These are phyloP conservation scores for Lathamus discolor DNA, from an alignment of 2,113 vertebrate species.

Conservation along the genomic window DNA sequence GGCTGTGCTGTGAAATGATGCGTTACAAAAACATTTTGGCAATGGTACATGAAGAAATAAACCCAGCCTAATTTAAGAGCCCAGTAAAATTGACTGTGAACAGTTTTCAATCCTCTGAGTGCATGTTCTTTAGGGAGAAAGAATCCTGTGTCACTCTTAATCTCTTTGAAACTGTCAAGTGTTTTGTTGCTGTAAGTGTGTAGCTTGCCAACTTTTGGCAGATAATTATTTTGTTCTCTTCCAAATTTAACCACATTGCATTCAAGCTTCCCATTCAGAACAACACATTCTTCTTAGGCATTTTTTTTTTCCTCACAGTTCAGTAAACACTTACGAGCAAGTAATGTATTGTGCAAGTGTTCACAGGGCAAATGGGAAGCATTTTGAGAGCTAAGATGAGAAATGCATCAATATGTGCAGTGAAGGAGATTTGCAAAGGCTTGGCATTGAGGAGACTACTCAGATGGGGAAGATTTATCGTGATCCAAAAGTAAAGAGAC, in stretches of 20 bases:
- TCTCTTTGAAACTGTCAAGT: constrained; percentile 24
- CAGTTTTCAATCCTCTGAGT: not conserved
- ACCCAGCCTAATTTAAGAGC: not conserved
- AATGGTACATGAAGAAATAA: not conserved
- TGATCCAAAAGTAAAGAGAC: not conserved
- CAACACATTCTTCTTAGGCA: not conserved
- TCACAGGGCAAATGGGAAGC: not conserved
- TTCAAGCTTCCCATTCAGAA: not conserved
- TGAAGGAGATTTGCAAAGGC: not conserved
- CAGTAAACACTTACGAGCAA: not conserved
- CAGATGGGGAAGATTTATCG: not conserved
- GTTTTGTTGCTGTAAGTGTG: not conserved
- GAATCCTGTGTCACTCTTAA: not conserved
- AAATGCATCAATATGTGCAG: not conserved
- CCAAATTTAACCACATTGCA: not conserved
- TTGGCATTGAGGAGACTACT: not conserved
- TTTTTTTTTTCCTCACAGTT: not conserved
- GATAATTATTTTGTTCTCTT: constrained; percentile 44
- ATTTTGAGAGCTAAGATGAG: not conserved
- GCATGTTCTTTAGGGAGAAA: not conserved
- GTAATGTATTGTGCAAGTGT: not conserved
- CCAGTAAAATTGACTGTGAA: not conserved
- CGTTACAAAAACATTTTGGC: not conserved
- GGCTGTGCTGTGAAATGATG: not conserved
- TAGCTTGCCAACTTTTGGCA: constrained; percentile 25